A percentile compares a stretch with the other conserved stretches of the same genome.
phyloP scores from a whole-genome alignment of 2,797 vertebrate species.

The Oryzias dopingdopingensis region DNA sequence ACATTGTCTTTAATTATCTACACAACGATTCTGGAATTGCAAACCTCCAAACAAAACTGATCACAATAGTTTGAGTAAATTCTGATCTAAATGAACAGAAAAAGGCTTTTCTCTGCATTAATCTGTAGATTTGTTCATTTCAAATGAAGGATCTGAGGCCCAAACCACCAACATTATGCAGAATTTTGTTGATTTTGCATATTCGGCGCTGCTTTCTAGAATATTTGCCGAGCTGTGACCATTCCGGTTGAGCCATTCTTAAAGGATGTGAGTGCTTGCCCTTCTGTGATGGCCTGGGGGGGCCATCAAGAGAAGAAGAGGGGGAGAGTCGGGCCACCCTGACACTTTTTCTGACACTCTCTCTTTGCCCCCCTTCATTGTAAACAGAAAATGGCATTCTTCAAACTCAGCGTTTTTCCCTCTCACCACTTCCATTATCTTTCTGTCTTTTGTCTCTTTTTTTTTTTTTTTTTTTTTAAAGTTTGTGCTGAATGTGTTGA shows the following conservation, averaged over 20 bases:
- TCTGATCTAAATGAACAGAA: no score
- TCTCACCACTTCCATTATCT: conserved; percentile 31
- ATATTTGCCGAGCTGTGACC: conserved; percentile 44
- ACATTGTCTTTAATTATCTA: neutral
- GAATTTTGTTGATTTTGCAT: conserved; percentile 54
- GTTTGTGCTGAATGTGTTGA: conserved; percentile 56
- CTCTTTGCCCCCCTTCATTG: conserved; percentile 45
- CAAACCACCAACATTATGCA: no score
- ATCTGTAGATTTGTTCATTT: no score
- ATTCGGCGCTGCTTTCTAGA: conserved; percentile 31
- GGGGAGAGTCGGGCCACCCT: conserved; percentile 24
- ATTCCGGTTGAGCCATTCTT: conserved; percentile 58
- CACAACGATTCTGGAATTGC: no score
- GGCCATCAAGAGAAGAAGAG: conserved; percentile 26
- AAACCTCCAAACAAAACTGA: no score
- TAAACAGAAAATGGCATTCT: conserved; percentile 73
- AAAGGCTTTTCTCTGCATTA: no score
- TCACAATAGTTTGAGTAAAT: no score
- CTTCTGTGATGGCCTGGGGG: conserved; percentile 42
- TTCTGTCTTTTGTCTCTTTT: conserved; percentile 42
- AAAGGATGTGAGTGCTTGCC: conserved; percentile 55
- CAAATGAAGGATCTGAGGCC: no score
- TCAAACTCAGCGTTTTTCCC: conserved; percentile 62
- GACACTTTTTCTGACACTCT: conserved; percentile 62
- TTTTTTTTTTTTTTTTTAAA: conserved; percentile 21